A percentile compares a stretch with the other conserved stretches of the same genome.
These are phyloP conservation scores for Lota lota DNA, from an alignment of 2,113 vertebrate genomes.

Conservation along the genomic window DNA sequence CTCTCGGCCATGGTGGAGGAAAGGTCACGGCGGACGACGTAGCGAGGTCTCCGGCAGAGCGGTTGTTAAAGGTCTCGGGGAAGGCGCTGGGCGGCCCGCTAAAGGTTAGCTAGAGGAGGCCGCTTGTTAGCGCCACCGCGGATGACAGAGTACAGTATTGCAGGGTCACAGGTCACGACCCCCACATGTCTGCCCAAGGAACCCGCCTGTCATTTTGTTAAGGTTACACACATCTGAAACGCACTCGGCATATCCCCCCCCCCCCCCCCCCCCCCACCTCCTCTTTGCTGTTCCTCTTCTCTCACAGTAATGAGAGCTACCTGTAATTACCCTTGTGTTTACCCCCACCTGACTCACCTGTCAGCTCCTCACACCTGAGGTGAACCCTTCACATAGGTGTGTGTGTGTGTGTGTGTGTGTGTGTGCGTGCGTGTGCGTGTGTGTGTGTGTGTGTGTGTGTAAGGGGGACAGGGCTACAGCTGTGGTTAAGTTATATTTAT, in stretches of 20 bases:
- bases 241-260: neutral
- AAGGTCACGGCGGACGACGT: neutral
- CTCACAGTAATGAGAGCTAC: too few relatives aligned
- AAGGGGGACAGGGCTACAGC: slow-evolving; percentile 1
- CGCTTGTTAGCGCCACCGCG: slow-evolving; percentile 59
- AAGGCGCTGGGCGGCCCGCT: slow-evolving; percentile 43
- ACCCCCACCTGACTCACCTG: slow-evolving; percentile 41
- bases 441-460: neutral
- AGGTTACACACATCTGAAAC: slow-evolving; percentile 36
- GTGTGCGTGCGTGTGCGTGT: too few relatives aligned
- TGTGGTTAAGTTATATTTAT: neutral
- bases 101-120: slow-evolving; percentile 66
- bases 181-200: slow-evolving; percentile 5
- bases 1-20: too few relatives aligned
- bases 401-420: too few relatives aligned
- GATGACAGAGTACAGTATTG: slow-evolving; percentile 37
- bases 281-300: too few relatives aligned
- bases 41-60: slow-evolving; percentile 34
- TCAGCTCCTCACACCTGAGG: slow-evolving; percentile 29
- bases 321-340: slow-evolving; percentile 43
- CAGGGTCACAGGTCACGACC: slow-evolving; percentile 32
- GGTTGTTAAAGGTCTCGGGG: slow-evolving; percentile 66
- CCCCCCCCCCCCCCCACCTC: too few relatives aligned
- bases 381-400: slow-evolving; percentile 1
- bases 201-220: slow-evolving; percentile 42